A percentile compares a stretch with the other conserved stretches of the same genome.
Conservation (phyloP, 1,140 invertebrate genomes). For the Heliconius nattereri region DNA sequence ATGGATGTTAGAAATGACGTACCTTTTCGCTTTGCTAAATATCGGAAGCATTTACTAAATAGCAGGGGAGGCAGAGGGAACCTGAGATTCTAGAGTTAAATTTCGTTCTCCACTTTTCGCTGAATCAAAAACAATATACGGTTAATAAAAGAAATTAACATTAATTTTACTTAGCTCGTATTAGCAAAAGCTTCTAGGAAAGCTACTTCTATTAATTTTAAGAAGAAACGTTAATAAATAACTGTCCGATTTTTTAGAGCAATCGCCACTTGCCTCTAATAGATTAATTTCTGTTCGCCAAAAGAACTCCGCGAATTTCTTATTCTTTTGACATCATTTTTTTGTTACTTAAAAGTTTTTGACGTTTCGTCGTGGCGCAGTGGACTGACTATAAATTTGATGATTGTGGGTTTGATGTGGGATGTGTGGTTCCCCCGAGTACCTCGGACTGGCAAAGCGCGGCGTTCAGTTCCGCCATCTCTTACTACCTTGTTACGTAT, state of each 20-base stretch:
- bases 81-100: too few relatives aligned
- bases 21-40: background rate
- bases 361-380: background rate
- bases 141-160: background rate
- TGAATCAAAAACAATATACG: background rate
- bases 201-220: conserved; percentile 6
- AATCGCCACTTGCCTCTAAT: conserved; percentile 24
- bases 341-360: background rate
- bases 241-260: conserved; percentile 21
- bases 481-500: too few relatives aligned
- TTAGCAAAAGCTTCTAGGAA: conserved; percentile 23
- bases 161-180: conserved; percentile 8
- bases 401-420: too few relatives aligned
- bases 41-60: too few relatives aligned
- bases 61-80: too few relatives aligned
- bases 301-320: background rate
- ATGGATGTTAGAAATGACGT: background rate
- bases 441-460: too few relatives aligned
- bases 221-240: conserved; percentile 27
- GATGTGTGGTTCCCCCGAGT: too few relatives aligned
- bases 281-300: conserved; percentile 17
- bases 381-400: too few relatives aligned
- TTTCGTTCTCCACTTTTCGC: too few relatives aligned
- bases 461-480: too few relatives aligned
- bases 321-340: background rate